Evolutionary conservation across 2,797 vertebrate species (phyloP), one percentile per base, ranked within the genome.

Genomic region (Toxotes lorentzi): DNA sequence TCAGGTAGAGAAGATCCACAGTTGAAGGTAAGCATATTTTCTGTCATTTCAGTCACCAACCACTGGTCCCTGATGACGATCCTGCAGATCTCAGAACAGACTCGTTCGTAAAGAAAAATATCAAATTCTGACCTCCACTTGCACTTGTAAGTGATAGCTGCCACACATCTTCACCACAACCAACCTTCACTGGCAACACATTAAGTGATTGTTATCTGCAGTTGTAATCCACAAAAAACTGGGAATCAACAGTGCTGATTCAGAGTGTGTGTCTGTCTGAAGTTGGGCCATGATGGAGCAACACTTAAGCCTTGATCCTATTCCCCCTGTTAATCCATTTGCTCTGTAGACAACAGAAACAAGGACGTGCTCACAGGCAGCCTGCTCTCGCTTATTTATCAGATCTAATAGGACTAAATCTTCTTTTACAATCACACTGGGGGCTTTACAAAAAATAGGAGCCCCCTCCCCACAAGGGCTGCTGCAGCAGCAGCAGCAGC

Each of bases 391-490:
- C 86, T 89, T 88, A 88, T 91, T 91, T 89, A 86, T 81, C 85
- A 93, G 73, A 89, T 88, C 92, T 92, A 91, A 94, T 89, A 85
- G 88, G 89, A 91, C 92, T 90, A 94, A 95, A 94, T 88, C 91
- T 93, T 89, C 82, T 89, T 93, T 93, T 88, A 93, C 89, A 94
- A 92, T 88, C 85, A 88, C 81, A 84, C 61, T n/a, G 64, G 62
- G 57, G 80, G 83, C 72, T 72, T 72, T 73, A 54, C 47, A 48
- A 78, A 87, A 86, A 93, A 92, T 78, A 91, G 83, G 45, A 86
- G 63, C 77, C 75, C 81, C 86, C 83, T 35, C 76, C 84, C 78
- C 60, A 84, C 73, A 89, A 84, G 50, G 78, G 63, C 76, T 73
- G 63, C 76, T 73, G 70, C 75, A 78, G 73, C 63, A 82, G 80